Conservation (phyloP, 2,113 vertebrate species). For the Chamaea fasciata region DNA sequence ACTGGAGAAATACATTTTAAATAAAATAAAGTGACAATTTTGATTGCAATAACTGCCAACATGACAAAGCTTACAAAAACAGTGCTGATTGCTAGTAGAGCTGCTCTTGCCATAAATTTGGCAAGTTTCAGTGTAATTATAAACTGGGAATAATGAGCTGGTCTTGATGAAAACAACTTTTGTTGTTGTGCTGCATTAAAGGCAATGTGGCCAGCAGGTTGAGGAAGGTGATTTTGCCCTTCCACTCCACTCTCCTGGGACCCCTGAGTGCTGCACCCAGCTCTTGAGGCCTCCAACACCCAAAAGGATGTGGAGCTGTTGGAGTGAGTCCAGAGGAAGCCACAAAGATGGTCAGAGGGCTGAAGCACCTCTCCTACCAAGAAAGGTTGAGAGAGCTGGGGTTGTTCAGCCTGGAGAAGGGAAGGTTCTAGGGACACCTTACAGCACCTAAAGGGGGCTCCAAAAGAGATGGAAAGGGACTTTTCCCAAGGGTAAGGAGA, state of each 20-base stretch:
- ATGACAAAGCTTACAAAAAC: not conserved
- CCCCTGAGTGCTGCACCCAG: not conserved
- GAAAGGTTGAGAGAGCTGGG: not conserved
- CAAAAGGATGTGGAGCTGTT: not conserved
- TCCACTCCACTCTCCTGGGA: accelerated
- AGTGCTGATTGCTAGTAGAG: not conserved
- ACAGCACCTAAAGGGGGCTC: not conserved
- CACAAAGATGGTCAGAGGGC: not conserved
- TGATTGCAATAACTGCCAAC: not conserved
- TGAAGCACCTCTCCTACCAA: not conserved
- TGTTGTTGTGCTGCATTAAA: not conserved
- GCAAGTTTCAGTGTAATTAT: slow-evolving; percentile 10
- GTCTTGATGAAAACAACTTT: slow-evolving; percentile 9
- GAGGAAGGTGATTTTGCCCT: not conserved
- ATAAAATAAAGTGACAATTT: slow-evolving; percentile 1
- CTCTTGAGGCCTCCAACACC: not conserved
- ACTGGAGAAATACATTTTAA: not conserved
- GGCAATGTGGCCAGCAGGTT: not conserved
- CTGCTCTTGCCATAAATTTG: not conserved
- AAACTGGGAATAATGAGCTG: not conserved
- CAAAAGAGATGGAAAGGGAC: not conserved
- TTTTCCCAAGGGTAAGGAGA: not conserved
- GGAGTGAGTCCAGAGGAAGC: not conserved
- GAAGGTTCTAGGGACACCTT: not conserved
- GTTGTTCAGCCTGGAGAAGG: not conserved